Conservation (phyloP, 2,888 invertebrate species). For the Alloplasta piceator region DNA sequence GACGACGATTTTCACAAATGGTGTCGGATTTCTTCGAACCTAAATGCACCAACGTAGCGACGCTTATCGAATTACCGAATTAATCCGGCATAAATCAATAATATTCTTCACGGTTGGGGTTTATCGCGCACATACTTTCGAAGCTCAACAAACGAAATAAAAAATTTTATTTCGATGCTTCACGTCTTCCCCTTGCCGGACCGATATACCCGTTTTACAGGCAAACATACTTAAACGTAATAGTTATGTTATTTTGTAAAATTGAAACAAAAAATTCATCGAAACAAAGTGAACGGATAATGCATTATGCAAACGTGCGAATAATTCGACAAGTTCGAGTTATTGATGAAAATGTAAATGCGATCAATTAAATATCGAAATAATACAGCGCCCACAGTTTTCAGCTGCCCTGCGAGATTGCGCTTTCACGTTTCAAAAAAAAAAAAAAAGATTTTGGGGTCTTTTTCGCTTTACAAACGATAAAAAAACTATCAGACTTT, state of each 20-base stretch:
- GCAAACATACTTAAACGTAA: constrained; percentile 46
- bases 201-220: constrained; percentile 26
- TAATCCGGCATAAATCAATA: constrained; percentile 38
- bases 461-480: constrained; percentile 43
- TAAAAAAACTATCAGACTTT: constrained; percentile 55
- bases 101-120: constrained; percentile 13
- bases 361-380: constrained; percentile 30
- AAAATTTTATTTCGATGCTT: constrained; percentile 5
- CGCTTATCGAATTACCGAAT: constrained; percentile 38
- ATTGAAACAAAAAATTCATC: constrained; percentile 27
- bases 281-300: constrained; percentile 9
- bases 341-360: constrained; percentile 36
- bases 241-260: constrained; percentile 48
- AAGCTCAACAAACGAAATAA: constrained; percentile 33
- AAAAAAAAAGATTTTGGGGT: neutral
- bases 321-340: constrained; percentile 31
- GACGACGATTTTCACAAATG: constrained; percentile 36
- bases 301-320: constrained; percentile 25
- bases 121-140: constrained; percentile 30
- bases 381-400: constrained; percentile 14
- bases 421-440: neutral
- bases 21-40: constrained; percentile 35
- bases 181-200: neutral
- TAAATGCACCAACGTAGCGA: constrained; percentile 34
- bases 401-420: constrained; percentile 21